Evolutionary conservation across 2,113 vertebrate species (phyloP).

Genomic region (Melanerpes formicivorus): DNA sequence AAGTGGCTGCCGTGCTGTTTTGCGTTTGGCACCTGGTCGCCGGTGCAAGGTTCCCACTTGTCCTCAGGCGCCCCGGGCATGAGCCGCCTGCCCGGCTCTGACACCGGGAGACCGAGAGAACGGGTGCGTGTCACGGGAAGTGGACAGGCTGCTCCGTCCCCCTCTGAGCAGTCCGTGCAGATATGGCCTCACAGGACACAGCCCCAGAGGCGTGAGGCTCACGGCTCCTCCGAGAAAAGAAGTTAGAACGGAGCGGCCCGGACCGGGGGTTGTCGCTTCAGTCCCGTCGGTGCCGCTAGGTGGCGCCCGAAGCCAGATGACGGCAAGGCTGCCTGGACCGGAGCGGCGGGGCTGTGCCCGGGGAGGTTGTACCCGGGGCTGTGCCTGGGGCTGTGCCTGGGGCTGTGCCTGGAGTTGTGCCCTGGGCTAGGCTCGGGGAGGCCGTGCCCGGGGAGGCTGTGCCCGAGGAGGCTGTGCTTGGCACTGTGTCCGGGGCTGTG

Average conservation of each 20-base stretch:
- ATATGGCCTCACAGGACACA: background rate
- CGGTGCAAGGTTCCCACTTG: background rate
- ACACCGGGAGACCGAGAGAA: background rate
- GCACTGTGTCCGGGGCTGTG: background rate
- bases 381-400: too few species aligned
- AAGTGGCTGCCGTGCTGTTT: background rate
- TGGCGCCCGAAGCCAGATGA: background rate
- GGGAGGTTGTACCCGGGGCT: background rate
- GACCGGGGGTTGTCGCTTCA: too few species aligned
- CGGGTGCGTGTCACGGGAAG: background rate
- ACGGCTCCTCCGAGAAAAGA: background rate
- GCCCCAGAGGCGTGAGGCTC: background rate
- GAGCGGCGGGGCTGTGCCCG: background rate
- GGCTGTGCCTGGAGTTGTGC: background rate
- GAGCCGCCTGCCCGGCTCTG: background rate
- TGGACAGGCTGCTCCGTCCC: background rate
- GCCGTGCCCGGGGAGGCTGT: too few species aligned
- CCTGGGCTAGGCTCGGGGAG: too few species aligned
- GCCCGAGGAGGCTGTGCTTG: too few species aligned
- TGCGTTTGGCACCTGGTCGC: background rate
- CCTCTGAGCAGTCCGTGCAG: background rate
- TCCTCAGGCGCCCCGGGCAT: background rate
- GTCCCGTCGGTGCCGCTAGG: background rate
- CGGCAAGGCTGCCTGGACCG: background rate
- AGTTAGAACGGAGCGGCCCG: background rate